phyloP scores from a whole-genome alignment of 2,888 invertebrate species.

The Julus scandinavius region DNA sequence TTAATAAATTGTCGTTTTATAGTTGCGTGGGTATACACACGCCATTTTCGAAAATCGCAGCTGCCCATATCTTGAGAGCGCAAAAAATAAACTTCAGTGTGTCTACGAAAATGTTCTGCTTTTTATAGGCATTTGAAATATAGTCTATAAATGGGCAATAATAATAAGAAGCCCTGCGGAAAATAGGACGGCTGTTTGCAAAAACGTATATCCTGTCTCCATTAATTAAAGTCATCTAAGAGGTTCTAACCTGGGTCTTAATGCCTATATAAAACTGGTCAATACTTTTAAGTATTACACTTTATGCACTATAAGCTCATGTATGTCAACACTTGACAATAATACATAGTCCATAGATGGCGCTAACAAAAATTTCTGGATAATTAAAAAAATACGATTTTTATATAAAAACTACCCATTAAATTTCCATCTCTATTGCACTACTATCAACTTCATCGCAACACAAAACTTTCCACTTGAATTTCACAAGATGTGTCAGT shows the following conservation, averaged over 20 bases:
- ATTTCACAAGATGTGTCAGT: too few relatives aligned
- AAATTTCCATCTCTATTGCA: too few relatives aligned
- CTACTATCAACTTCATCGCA: too few relatives aligned
- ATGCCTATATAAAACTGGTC: background rate
- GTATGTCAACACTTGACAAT: background rate
- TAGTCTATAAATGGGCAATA: background rate
- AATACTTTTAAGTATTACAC: background rate
- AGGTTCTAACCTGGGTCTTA: background rate
- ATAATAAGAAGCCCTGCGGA: background rate
- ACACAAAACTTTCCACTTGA: too few relatives aligned
- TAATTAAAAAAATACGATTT: too few relatives aligned
- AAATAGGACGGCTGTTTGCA: slow-evolving; percentile 18
- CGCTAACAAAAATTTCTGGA: too few relatives aligned
- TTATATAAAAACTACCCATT: too few relatives aligned
- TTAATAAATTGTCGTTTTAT: background rate
- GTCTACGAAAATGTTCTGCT: background rate
- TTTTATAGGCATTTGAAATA: slow-evolving; percentile 6
- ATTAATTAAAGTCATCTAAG: background rate
- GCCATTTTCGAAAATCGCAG: background rate
- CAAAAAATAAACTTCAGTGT: background rate
- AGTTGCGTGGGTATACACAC: background rate
- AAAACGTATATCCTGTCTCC: background rate
- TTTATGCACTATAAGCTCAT: background rate
- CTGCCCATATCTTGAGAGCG: background rate
- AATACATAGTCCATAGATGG: background rate